phyloP scores from a whole-genome alignment of 1,140 invertebrate species.

The Myzus persicae region DNA sequence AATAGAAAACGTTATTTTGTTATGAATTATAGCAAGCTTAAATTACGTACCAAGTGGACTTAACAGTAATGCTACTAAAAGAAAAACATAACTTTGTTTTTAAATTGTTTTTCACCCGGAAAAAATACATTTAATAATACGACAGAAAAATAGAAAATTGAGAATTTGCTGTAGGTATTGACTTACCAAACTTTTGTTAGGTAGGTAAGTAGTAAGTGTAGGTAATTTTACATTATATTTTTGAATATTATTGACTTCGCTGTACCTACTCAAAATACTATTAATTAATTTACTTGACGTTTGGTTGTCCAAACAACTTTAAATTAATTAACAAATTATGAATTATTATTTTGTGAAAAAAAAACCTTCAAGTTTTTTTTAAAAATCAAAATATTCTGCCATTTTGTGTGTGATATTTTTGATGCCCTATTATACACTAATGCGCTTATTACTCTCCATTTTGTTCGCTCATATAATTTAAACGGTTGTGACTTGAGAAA shows the following conservation, averaged over 20 bases:
- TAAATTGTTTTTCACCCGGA: neutral
- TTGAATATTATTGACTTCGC: neutral
- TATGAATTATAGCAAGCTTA: neutral
- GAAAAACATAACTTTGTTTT: neutral
- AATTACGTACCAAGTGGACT: neutral
- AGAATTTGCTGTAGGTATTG: neutral
- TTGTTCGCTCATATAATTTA: neutral
- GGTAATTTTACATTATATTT: too few relatives aligned
- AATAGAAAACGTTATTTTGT: neutral
- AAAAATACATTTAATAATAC: neutral
- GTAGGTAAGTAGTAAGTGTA: too few relatives aligned
- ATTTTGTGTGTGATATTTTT: neutral
- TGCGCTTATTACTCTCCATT: neutral
- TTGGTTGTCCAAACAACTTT: neutral
- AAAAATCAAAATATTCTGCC: neutral
- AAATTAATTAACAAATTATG: neutral
- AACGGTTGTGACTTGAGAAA: neutral
- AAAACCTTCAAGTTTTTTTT: neutral
- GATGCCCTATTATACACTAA: neutral
- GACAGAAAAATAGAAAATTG: neutral
- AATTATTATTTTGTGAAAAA: neutral
- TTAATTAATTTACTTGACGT: neutral
- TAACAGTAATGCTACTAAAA: neutral
- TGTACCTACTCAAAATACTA: neutral
- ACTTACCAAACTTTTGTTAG: neutral